Evolutionary conservation across 2,888 invertebrate genomes (phyloP), one percentile per base, ranked within the genome.

Genomic region (Psylliodes chrysocephalus): DNA sequence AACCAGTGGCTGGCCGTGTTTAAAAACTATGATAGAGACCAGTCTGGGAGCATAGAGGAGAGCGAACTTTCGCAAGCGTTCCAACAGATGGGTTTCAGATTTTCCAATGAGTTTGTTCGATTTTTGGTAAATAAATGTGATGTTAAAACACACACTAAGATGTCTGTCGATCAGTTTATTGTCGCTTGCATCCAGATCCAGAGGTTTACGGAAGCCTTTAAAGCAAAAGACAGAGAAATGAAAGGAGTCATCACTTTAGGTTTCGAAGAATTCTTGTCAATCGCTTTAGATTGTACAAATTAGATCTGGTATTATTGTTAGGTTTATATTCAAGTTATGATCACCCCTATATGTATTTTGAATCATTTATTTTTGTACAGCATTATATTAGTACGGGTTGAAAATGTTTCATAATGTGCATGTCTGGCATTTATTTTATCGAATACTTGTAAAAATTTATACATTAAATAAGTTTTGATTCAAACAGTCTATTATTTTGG

Each of bases 201-300:
- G 79, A 89, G 91, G 67, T 93, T 94, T 71, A 94, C 91, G 28
- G 96, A 96, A 79, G 93, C 94, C 17, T 97, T 97, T 80, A 85
- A 91, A 75, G 85, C 86, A 60, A 89, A 92, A 55, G 96, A 97
- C 79, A 86, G 87, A 0, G 90, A 92, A 71, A 88, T 91, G 82
- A 90, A 89, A 74, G 97, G 96, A 30, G 85, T 88, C 5, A 94
- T 97, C 55, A 90, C 90, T 1, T 90, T 96, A 77, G 89, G 85
- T 19, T 97, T 96, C 78, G 97, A 97, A 85, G 96, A 97, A 78
- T 97, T 96, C 77, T 84, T 98, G 47, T 88, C 87, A 66, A 87
- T 96, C 72, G 93, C 94, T 28, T 87, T 96, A 44, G 90, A 88
- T 75, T 91, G 91, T 80, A 89, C 90, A 33, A 49, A n/a, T 30